Evolutionary conservation across 2,888 invertebrate species (phyloP), one percentile per base, ranked within the genome.

Genomic region (Pogonocherus hispidulus): DNA sequence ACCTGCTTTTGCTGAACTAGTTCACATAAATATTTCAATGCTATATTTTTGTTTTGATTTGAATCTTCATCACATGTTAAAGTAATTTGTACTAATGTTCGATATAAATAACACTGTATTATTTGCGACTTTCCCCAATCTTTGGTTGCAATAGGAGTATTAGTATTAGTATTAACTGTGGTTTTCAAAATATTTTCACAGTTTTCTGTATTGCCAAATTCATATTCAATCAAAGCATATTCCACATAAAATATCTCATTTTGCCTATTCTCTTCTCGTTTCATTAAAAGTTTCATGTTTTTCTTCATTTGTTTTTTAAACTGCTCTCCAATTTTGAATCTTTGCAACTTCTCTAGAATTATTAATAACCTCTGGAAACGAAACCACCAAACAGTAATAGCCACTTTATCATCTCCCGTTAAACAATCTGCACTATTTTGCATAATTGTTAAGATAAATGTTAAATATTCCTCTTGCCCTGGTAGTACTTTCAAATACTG

Each of bases 381-480:
- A 41, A 91, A 84, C 90, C 90, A 91, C 87, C 91, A 88, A 6
- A 91, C 76, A n/a, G 88, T 86, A 64, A 91, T 86, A 5, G 89
- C 87, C 1, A 87, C 87, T 70, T 86, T 82, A 74, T 90, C 88
- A n/a, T 84, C 79, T 35, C 79, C 79, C 6, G 67, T 74, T 68
- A 89, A 86, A 77, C 86, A 87, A 57, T 87, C 86, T 14, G 88
- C 86, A 70, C 89, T 88, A 46, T 86, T 86, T 63, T 86, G 82
- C 78, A 91, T 87, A 35, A 88, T 81, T 14, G 86, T 84, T 19
- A 87, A 82, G 0, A 91, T 78, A 74, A 90, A 89, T 47, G 87
- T 85, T 20, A 88, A 81, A 76, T 89, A 91, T 19, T 89, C 85
- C 74, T 90, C 90, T 77, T 89, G 88, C 0, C 90, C 90, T n/a